These are phyloP conservation scores for Naso thynnoides DNA, from an alignment of 2,797 vertebrate species.

Conservation along the genomic window DNA sequence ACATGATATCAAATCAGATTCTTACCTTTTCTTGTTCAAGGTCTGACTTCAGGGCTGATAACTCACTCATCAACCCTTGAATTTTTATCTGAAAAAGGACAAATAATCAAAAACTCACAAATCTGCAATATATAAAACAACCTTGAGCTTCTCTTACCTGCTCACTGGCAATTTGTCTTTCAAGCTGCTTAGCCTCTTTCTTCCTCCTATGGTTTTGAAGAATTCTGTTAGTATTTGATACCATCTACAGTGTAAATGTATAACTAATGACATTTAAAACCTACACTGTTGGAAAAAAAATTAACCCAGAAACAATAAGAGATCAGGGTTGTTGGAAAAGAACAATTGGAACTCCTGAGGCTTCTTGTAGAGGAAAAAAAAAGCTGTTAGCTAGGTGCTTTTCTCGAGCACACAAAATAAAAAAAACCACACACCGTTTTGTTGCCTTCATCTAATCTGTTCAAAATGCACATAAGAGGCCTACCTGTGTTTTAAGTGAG, in stretches of 20 bases:
- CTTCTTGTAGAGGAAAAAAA: background rate
- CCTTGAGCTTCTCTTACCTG: slow-evolving; percentile 57
- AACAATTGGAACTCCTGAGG: background rate
- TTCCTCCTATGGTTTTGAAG: slow-evolving; percentile 41
- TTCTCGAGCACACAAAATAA: background rate
- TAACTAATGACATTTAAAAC: background rate
- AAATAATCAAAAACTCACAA: background rate
- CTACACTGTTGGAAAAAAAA: background rate
- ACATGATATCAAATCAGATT: background rate
- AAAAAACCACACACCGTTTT: accelerated
- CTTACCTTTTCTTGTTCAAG: slow-evolving; percentile 57
- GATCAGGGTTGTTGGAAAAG: no score
- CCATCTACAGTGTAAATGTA: no score
- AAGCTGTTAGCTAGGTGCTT: background rate
- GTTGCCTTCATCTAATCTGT: no score
- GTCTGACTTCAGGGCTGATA: slow-evolving; percentile 57
- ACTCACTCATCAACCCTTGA: slow-evolving; percentile 53
- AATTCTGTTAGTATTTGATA: background rate
- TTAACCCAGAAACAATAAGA: background rate
- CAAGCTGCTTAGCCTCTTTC: slow-evolving; percentile 34
- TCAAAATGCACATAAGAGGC: no score
- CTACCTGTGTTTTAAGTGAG: no score
- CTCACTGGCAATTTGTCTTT: slow-evolving; percentile 29
- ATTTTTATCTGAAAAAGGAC: slow-evolving; percentile 58
- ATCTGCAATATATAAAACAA: background rate